A percentile compares a stretch with the other conserved stretches of the same genome.
These are phyloP conservation scores for Archips xylosteana DNA, from an alignment of 2,888 invertebrate species.

Conservation along the genomic window DNA sequence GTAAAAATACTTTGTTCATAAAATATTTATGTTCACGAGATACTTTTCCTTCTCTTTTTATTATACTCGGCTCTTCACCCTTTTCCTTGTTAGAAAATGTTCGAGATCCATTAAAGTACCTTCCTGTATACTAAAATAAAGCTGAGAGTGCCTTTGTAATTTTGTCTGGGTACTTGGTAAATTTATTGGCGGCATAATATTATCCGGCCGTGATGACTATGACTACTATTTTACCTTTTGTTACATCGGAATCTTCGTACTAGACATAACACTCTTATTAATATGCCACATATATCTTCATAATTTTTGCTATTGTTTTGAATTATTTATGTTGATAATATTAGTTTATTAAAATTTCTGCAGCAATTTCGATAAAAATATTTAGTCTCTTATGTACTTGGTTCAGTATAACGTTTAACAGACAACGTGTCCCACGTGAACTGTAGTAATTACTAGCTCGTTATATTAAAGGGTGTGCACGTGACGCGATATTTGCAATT, in stretches of 20 bases:
- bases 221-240: not conserved
- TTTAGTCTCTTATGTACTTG: not conserved
- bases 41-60: conserved; percentile 24
- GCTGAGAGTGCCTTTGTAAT: conserved; percentile 11
- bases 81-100: conserved; percentile 28
- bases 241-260: not conserved
- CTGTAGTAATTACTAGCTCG: conserved; percentile 39
- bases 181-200: conserved; percentile 7
- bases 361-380: not conserved
- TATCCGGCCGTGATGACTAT: conserved; percentile 6
- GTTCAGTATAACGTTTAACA: not conserved
- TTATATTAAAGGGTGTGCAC: conserved; percentile 36
- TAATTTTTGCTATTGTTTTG: not conserved
- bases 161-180: conserved; percentile 4
- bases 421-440: conserved; percentile 11
- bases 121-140: conserved; percentile 9
- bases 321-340: not conserved
- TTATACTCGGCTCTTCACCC: conserved; percentile 13
- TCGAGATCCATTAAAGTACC: conserved; percentile 15
- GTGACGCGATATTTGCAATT: conserved; percentile 59
- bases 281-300: not conserved
- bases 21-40: conserved; percentile 31
- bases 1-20: conserved; percentile 28
- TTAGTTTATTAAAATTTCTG: not conserved
- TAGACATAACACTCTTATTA: not conserved